Evolutionary conservation across 2,888 invertebrate species (phyloP).

Genomic region (Cheilosia soror): DNA sequence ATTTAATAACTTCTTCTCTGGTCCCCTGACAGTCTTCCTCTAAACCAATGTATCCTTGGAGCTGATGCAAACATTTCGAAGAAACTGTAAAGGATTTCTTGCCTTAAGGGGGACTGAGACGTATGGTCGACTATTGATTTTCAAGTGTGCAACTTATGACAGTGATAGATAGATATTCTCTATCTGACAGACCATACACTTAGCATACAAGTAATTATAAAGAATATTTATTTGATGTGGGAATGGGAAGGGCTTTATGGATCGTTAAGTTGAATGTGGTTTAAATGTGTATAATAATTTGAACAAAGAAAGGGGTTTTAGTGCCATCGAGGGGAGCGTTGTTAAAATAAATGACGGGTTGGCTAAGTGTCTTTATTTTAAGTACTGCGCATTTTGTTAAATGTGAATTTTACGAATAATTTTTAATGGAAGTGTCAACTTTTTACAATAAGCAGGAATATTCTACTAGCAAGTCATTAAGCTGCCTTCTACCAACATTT

Average conservation of each 20-base stretch:
- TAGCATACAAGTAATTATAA: constrained; percentile 47
- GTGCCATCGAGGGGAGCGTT: not conserved
- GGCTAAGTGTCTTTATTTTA: too few relatives aligned
- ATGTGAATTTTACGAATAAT: too few relatives aligned
- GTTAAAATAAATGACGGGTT: not conserved
- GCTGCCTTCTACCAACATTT: too few relatives aligned
- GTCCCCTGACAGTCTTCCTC: not conserved
- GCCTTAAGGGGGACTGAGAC: not conserved
- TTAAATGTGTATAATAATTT: constrained; percentile 5
- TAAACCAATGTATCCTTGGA: not conserved
- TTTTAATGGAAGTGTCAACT: too few relatives aligned
- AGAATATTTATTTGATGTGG: constrained; percentile 44
- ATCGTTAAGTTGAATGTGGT: constrained; percentile 31
- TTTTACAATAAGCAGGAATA: too few relatives aligned
- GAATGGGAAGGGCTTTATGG: constrained; percentile 12
- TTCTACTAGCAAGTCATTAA: too few relatives aligned
- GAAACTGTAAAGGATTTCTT: constrained; percentile 45
- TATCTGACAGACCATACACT: constrained; percentile 50
- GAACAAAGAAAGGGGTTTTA: not conserved
- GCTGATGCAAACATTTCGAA: constrained; percentile 1
- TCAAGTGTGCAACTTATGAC: constrained; percentile 35
- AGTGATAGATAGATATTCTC: constrained; percentile 41
- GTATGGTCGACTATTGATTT: constrained; percentile 53
- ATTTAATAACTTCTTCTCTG: constrained; percentile 64
- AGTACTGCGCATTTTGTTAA: too few relatives aligned